Evolutionary conservation across 2,113 vertebrate species (phyloP).

Genomic region (Caranx ignobilis): DNA sequence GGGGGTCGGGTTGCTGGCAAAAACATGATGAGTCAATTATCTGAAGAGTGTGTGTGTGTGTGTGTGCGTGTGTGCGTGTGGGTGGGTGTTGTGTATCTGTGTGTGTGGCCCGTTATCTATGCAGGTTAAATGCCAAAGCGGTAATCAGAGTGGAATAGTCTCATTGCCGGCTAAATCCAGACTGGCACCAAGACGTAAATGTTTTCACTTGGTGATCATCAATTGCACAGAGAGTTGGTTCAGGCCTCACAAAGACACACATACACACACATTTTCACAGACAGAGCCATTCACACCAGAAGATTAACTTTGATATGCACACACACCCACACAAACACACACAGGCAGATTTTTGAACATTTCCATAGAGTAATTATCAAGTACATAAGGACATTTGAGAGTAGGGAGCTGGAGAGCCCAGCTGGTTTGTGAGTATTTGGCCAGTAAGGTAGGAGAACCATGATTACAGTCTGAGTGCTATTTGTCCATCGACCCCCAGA

Average conservation of each 20-base stretch:
- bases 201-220: conserved; percentile 74
- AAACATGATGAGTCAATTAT: conserved; percentile 67
- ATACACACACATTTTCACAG: conserved; percentile 15
- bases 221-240: conserved; percentile 28
- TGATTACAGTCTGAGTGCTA: conserved; percentile 70
- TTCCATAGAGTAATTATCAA: conserved; percentile 70
- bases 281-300: conserved; percentile 45
- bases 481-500: conserved; percentile 70
- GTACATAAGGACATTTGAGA: conserved; percentile 69
- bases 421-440: conserved; percentile 65
- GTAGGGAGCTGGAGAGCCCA: conserved; percentile 62
- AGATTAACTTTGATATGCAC: conserved; percentile 51
- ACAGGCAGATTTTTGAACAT: conserved; percentile 56
- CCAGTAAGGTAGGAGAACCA: conserved; percentile 55
- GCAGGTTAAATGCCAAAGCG: conserved; percentile 72
- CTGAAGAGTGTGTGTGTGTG: conserved; percentile 11
- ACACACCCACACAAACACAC: neutral
- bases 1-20: conserved; percentile 15
- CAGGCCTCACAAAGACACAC: conserved; percentile 14
- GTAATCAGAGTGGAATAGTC: conserved; percentile 75
- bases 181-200: conserved; percentile 74
- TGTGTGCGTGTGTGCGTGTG: neutral
- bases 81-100: neutral
- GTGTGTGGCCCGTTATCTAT: conserved; percentile 21
- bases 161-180: conserved; percentile 69